Conservation (phyloP, 2,888 invertebrate species). For the Heliconius ismenius region DNA sequence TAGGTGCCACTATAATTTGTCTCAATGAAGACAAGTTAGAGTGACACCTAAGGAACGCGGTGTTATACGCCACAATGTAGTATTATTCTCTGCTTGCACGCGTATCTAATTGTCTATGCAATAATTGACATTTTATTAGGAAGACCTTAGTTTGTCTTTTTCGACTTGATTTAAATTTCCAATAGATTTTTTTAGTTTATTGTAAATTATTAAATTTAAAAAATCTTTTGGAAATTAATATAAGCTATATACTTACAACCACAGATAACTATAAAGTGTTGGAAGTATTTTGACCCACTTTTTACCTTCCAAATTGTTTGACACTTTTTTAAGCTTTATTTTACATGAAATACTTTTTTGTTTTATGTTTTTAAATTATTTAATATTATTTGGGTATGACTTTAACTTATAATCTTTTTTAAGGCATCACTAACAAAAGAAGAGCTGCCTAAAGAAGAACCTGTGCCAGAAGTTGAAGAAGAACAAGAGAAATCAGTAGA, state of each 20-base stretch:
- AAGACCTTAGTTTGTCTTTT: not conserved
- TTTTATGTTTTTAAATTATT: not conserved
- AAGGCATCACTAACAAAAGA: conserved; percentile 68
- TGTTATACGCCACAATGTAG: not conserved
- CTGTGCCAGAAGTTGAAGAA: conserved; percentile 46
- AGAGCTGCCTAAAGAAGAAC: conserved; percentile 53
- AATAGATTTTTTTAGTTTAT: too few species aligned
- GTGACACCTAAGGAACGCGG: not conserved
- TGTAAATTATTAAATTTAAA: too few species aligned
- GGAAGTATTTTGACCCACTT: too few species aligned
- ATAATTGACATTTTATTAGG: not conserved
- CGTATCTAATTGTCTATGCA: not conserved
- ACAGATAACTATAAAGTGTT: too few species aligned
- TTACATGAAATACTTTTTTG: not conserved
- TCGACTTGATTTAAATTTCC: not conserved
- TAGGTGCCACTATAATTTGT: too few species aligned
- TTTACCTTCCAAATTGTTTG: too few species aligned
- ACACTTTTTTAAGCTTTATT: too few species aligned
- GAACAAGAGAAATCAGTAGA: conserved; percentile 60
- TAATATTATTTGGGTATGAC: not conserved
- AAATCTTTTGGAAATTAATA: too few species aligned
- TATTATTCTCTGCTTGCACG: not conserved
- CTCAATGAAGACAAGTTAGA: not conserved
- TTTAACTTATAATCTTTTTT: conserved; percentile 3
- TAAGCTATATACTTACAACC: too few species aligned